Evolutionary conservation across 2,113 vertebrate genomes (phyloP), one percentile per base, ranked within the genome.

Genomic region (Saccopteryx leptura): DNA sequence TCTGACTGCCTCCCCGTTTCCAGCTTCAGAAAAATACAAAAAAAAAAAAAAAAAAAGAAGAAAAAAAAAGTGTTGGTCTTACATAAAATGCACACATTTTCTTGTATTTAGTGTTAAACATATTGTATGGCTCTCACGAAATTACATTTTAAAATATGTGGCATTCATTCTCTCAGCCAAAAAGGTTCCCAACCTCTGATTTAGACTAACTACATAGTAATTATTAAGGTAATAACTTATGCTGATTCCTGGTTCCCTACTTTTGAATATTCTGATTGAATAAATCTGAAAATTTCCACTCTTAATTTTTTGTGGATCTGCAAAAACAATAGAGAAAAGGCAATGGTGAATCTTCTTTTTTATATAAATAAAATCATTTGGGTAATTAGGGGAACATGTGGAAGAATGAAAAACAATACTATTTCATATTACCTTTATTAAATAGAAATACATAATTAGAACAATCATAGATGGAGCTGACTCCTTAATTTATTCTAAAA

Each of bases 401-500:
- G 39, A 84, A 95, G 9, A 14, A 52, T 76, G 7, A 76, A 63
- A 69, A 58, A 0, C 8, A 79, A 4, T 31, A 11, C 4, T 3
- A 26, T 26, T 88, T 83, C 63, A 69, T 60, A 65, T n/a, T 96
- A 84, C 15, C 1, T 78, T 23, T 39, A n/a, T 58, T 86, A 68
- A 88, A 68, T 11, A 72, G 31, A 92, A 80, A 69, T 39, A 39
- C 39, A 39, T 63, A 94, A 48, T 89, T 52, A 39, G 6, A 88
- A 85, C 60, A 84, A 54, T 82, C 54, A 69, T 26, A 56, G 11
- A 52, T 81, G 28, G 61, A 90, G 2, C 18, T 75, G 26, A 58
- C 17, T 39, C 71, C 33, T 71, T 79, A 61, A 86, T 78, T 66
- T 21, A 75, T 95, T 90, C 7, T 48, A 92, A 63, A 90, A 80